Evolutionary conservation across 2,797 vertebrate species (phyloP), one percentile per base, ranked within the genome.

Genomic region (Phyllotis vaccarum): DNA sequence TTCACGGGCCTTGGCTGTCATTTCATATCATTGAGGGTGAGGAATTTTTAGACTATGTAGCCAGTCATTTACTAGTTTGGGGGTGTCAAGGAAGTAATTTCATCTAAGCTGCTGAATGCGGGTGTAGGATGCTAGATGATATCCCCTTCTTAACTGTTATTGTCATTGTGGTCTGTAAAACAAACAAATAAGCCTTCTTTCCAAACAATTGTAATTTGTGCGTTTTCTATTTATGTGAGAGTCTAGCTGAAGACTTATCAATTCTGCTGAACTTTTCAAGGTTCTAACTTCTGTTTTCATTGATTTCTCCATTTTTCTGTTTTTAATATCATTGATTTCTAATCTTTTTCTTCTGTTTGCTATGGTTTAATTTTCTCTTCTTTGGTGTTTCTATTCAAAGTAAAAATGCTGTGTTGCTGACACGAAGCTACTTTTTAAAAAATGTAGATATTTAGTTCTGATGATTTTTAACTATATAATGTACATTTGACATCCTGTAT

Each of bases 261-360:
- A 91, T 95, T 66, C 91, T 96, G 97, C 90, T 90, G 91, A 93
- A 82, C 86, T 80, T 78, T 96, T 83, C 52, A 74, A 91, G 92
- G 86, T 96, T 78, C 80, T 46, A 74, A 78, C 87, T 93, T 95
- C 79, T 93, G 91, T 93, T 96, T 52, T 74, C 78, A 97, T 95
- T 91, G 83, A 95, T 87, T 93, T 97, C 22, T 93, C 56, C 86
- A 86, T 96, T 95, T 96, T 96, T 86, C 79, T 93, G n/a, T 89
- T 96, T 95, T 94, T 94, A 90, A 95, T 95, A 82, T 79, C 37
- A 96, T 81, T 37, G 66, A 94, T 95, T 95, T 83, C 49, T 27
- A 62, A 66, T 29, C 80, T 94, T 76, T 54, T 88, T 87, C 70
- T 34, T 78, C 58, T 64, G 62, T 78, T 95, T 52, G 52, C 12